Evolutionary conservation across 2,113 vertebrate genomes (phyloP).

Genomic region (Lepisosteus osseus): DNA sequence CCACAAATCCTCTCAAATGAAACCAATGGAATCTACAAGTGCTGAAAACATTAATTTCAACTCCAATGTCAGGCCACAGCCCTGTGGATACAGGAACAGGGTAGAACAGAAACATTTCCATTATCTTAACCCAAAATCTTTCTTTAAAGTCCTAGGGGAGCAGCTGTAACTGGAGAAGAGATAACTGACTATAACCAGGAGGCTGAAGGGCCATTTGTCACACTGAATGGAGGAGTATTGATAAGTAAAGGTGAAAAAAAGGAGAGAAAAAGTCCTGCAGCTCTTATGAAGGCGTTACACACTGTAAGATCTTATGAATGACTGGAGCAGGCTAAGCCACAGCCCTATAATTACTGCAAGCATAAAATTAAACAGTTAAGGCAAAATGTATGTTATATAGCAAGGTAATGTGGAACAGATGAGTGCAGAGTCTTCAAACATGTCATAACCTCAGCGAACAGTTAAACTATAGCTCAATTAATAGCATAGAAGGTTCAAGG

Average conservation of each 20-base stretch:
- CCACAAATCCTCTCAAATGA: no score
- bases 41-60: no score
- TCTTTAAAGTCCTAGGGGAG: neutral
- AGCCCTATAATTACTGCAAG: conserved; percentile 41
- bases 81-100: no score
- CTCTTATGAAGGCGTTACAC: conserved; percentile 10
- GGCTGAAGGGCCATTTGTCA: conserved; percentile 7
- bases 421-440: conserved; percentile 17
- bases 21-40: no score
- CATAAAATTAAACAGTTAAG: conserved; percentile 31
- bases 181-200: conserved; percentile 13
- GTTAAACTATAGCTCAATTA: conserved; percentile 1
- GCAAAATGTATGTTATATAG: conserved; percentile 12
- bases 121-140: no score
- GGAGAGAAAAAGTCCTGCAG: neutral
- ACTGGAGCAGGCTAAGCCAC: conserved; percentile 21
- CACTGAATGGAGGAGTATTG: conserved; percentile 6
- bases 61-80: no score
- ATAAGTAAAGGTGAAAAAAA: conserved; percentile 10
- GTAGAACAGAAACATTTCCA: no score
- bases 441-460: neutral
- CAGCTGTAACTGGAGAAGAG: neutral
- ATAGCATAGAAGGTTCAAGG: neutral
- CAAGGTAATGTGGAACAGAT: conserved; percentile 43
- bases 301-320: conserved; percentile 16